Conservation (phyloP, 2,888 invertebrate species). For the Cinara cedri region DNA sequence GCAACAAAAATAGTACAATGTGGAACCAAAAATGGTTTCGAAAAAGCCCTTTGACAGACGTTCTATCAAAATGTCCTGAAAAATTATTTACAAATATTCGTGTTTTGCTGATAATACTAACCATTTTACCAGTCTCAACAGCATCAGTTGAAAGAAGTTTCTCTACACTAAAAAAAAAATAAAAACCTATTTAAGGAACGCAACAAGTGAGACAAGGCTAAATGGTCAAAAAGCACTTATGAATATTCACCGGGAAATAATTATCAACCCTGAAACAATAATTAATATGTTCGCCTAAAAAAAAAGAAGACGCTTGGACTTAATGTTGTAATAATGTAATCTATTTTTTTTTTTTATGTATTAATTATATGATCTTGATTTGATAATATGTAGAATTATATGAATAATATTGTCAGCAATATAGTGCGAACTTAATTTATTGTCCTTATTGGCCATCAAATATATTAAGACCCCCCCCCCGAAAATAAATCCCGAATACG, state of each 20-base stretch:
- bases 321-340: background rate
- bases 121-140: background rate
- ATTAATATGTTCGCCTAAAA: background rate
- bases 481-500: background rate
- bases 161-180: background rate
- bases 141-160: too few species aligned
- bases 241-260: background rate
- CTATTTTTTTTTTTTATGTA: too few species aligned
- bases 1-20: background rate
- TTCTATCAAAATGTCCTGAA: conserved; percentile 1
- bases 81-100: conserved; percentile 6
- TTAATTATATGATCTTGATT: conserved; percentile 4
- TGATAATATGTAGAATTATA: background rate
- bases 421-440: background rate
- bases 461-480: background rate
- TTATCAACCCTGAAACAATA: background rate
- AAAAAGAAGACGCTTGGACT: background rate
- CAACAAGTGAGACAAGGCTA: background rate
- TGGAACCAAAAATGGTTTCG: background rate
- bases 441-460: conserved; percentile 9
- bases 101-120: background rate
- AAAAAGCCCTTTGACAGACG: conserved; percentile 2
- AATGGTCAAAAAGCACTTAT: background rate
- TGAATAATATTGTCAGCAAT: background rate
- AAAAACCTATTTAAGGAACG: conserved; percentile 2